Conservation (phyloP, 2,888 invertebrate genomes). For the Apamea anceps region DNA sequence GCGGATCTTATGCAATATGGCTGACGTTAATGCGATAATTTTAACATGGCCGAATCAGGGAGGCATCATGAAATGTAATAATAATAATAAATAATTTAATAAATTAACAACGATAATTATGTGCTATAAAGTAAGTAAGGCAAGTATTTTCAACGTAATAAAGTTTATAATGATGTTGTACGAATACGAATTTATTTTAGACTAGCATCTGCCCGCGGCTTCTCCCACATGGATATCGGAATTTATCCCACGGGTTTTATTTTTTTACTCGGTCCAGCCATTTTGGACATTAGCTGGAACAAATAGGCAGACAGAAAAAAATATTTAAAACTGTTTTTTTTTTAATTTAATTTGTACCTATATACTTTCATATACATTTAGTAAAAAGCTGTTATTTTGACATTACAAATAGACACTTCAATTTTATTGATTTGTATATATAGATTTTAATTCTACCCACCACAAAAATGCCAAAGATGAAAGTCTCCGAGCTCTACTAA, state of each 20-base stretch:
- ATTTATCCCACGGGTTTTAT: no score
- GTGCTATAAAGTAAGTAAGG: no score
- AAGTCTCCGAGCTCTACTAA: neutral
- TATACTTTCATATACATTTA: no score
- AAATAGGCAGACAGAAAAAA: neutral
- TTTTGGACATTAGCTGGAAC: neutral
- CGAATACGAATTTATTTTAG: neutral
- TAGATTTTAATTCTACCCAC: neutral
- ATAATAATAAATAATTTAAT: neutral
- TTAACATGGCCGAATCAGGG: slow-evolving; percentile 3
- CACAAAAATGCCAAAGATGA: neutral
- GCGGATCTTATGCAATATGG: neutral
- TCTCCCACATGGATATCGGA: neutral
- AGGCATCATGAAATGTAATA: neutral
- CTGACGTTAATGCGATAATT: neutral
- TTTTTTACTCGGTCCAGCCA: neutral
- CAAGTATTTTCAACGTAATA: no score
- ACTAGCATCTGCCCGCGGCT: neutral
- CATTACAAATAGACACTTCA: no score
- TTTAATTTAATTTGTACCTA: no score
- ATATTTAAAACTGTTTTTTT: neutral
- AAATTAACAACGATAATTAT: neutral
- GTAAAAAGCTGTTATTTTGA: no score
- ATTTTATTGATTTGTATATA: neutral
- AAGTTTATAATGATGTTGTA: neutral